phyloP scores from a whole-genome alignment of 2,113 vertebrate species.

The Zosterops japonicus region DNA sequence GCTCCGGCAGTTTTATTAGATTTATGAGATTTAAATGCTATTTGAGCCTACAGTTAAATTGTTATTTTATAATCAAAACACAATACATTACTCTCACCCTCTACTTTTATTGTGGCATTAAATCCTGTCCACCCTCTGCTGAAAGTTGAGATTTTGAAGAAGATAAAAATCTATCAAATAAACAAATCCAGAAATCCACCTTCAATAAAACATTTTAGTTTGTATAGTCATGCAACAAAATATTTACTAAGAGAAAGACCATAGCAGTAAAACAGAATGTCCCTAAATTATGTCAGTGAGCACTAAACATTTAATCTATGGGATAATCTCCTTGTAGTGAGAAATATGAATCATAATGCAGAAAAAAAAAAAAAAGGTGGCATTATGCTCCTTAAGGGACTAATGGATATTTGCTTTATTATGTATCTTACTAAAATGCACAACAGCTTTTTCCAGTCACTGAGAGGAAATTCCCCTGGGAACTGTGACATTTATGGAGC shows the following conservation, averaged over 20 bases:
- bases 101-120: background rate
- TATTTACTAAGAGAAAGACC: background rate
- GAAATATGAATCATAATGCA: constrained; percentile 1
- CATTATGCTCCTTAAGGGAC: background rate
- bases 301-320: constrained; percentile 5
- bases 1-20: background rate
- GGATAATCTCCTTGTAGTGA: constrained; percentile 15
- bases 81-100: background rate
- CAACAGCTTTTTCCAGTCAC: constrained; percentile 3
- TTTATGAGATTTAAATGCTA: background rate
- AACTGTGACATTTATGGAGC: background rate
- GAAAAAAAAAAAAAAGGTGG: background rate
- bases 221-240: background rate
- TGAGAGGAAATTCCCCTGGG: background rate
- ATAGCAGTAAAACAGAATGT: background rate
- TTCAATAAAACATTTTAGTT: background rate
- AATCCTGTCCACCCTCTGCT: background rate
- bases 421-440: background rate
- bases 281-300: background rate
- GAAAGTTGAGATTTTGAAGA: background rate
- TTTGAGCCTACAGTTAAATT: background rate
- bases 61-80: background rate
- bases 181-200: background rate
- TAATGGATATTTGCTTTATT: constrained; percentile 1
- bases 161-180: background rate